These are phyloP conservation scores for Tetranychus truncatus DNA, from an alignment of 2,888 invertebrate genomes.

Conservation along the genomic window DNA sequence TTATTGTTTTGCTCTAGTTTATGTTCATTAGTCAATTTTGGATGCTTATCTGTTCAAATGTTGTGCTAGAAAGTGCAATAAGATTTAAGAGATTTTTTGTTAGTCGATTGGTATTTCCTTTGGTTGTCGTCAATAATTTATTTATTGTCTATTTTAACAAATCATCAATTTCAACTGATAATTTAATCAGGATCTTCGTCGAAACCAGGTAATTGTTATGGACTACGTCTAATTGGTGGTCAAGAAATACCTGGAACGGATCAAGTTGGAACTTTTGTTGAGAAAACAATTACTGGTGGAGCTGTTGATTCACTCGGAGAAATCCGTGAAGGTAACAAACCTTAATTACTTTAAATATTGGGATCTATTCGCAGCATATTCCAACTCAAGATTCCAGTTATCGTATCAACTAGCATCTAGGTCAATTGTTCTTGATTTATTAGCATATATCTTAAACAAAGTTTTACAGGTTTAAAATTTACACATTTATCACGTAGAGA, in stretches of 20 bases:
- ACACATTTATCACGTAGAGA: too few species aligned
- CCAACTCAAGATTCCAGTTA: background rate
- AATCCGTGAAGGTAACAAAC: slow-evolving; percentile 39
- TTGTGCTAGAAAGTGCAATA: too few species aligned
- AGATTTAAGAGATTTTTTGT: too few species aligned
- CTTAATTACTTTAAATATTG: background rate
- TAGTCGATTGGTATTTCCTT: too few species aligned
- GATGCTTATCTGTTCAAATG: too few species aligned
- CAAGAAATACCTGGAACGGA: slow-evolving; percentile 38
- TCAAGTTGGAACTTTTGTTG: slow-evolving; percentile 41
- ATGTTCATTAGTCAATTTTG: background rate
- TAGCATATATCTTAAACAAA: too few species aligned
- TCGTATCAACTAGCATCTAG: background rate
- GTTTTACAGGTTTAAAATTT: too few species aligned
- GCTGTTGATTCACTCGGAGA: slow-evolving; percentile 41
- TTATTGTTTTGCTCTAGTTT: too few species aligned
- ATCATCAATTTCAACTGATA: background rate
- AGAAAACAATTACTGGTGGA: slow-evolving; percentile 40
- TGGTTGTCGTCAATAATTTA: too few species aligned
- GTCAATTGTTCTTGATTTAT: background rate
- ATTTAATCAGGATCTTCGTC: slow-evolving; percentile 4
- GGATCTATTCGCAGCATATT: background rate
- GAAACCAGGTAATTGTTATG: slow-evolving; percentile 37
- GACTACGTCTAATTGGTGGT: slow-evolving; percentile 44
- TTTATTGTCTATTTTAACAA: too few species aligned